These are phyloP conservation scores for Rhizomys pruinosus DNA, from an alignment of 2,113 vertebrate genomes.

Conservation along the genomic window DNA sequence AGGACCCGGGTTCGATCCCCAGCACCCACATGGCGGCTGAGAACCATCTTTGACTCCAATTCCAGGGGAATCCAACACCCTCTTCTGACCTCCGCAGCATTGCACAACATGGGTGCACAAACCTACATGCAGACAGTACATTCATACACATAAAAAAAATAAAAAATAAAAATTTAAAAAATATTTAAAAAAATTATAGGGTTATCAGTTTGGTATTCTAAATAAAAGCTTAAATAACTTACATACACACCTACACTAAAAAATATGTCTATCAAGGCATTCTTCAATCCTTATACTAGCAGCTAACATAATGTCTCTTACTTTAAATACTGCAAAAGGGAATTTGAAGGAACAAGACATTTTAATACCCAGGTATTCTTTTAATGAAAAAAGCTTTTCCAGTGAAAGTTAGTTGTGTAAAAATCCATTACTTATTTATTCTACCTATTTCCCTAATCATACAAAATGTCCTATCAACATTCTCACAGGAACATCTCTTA, in stretches of 20 bases:
- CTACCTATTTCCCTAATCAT: not conserved
- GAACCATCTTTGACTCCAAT: too few species aligned
- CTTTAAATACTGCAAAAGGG: not conserved
- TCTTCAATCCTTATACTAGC: conserved; percentile 17
- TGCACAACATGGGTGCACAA: too few species aligned
- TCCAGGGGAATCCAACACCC: too few species aligned
- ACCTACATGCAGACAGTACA: too few species aligned
- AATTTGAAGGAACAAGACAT: not conserved
- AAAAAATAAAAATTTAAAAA: too few species aligned
- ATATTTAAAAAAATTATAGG: conserved; percentile 49
- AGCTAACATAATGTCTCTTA: conserved; percentile 9
- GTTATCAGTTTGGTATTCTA: conserved; percentile 42
- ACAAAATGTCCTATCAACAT: conserved; percentile 13
- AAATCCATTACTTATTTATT: conserved; percentile 31
- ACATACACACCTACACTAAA: not conserved
- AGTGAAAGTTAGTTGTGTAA: conserved; percentile 40
- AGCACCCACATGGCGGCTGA: too few species aligned
- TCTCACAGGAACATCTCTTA: not conserved
- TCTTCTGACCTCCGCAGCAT: too few species aligned
- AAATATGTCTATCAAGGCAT: not conserved
- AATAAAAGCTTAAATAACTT: conserved; percentile 48
- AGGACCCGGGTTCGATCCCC: too few species aligned
- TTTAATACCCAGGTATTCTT: conserved; percentile 20
- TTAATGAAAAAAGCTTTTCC: conserved; percentile 50
- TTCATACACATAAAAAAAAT: too few species aligned